A percentile compares a stretch with the other conserved stretches of the same genome.
Conservation (phyloP, 2,113 vertebrate genomes). For the Esox niger region DNA sequence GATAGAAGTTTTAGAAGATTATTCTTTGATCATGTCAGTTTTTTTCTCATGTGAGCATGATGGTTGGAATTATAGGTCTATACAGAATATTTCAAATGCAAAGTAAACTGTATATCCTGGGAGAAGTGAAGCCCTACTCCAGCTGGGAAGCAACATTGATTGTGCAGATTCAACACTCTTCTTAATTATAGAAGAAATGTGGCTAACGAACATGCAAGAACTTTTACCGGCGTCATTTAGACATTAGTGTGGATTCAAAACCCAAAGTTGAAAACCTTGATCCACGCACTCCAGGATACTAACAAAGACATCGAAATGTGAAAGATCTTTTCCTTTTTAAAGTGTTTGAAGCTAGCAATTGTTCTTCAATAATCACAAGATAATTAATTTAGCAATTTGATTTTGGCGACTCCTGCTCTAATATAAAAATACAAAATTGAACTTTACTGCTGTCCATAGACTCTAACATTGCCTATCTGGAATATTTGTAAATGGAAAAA, state of each 20-base stretch:
- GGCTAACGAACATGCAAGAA: background rate
- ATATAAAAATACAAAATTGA: too few species aligned
- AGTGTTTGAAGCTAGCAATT: too few species aligned
- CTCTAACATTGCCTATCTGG: too few species aligned
- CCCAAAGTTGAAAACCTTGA: background rate
- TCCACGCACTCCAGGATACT: background rate
- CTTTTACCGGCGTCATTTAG: background rate
- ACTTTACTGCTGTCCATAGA: too few species aligned
- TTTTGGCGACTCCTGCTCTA: too few species aligned
- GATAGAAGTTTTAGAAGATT: background rate
- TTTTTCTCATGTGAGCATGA: background rate
- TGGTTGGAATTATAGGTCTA: background rate
- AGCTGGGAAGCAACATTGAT: background rate
- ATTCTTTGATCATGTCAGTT: slow-evolving; percentile 1
- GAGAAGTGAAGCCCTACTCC: background rate
- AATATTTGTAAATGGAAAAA: too few species aligned
- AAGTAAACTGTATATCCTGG: background rate
- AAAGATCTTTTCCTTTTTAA: too few species aligned
- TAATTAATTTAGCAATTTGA: too few species aligned
- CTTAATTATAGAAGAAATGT: background rate
- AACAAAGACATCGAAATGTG: background rate
- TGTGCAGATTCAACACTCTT: background rate
- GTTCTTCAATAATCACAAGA: too few species aligned
- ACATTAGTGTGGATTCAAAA: background rate
- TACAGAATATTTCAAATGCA: background rate